These are phyloP conservation scores for Ctena decussata DNA, from an alignment of 2,888 invertebrate species.

Conservation along the genomic window DNA sequence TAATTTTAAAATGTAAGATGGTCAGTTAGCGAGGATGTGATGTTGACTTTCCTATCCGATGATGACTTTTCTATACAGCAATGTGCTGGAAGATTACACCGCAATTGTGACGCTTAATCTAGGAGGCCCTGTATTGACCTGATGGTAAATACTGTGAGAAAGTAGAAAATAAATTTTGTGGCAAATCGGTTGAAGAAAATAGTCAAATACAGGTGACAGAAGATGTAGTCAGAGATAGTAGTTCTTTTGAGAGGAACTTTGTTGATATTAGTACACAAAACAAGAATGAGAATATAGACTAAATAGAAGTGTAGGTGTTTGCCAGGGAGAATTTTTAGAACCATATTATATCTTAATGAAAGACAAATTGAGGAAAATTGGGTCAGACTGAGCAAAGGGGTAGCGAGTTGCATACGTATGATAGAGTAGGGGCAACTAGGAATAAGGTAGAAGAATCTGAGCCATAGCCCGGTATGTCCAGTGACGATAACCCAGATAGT, in stretches of 20 bases:
- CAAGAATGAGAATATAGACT: not conserved
- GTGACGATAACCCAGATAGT: not conserved
- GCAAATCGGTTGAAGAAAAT: not conserved
- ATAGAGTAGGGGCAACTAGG: not conserved
- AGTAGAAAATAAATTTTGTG: not conserved
- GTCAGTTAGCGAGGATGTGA: constrained; percentile 46
- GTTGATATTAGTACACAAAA: not conserved
- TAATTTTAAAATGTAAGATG: constrained; percentile 55
- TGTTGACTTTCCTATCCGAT: constrained; percentile 34
- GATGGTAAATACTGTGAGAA: constrained; percentile 27
- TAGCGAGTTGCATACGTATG: not conserved
- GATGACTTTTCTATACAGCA: constrained; percentile 45
- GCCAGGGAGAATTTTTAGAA: not conserved
- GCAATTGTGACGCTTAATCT: constrained; percentile 51
- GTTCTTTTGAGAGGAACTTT: not conserved
- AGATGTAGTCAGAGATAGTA: not conserved
- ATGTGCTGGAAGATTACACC: constrained; percentile 44
- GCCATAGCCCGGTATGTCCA: not conserved
- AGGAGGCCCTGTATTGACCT: constrained; percentile 39
- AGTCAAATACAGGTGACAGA: not conserved
- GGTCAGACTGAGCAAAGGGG: not conserved
- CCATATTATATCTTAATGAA: not conserved
- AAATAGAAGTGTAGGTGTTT: not conserved
- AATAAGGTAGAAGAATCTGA: not conserved
- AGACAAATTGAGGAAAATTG: not conserved